phyloP scores from a whole-genome alignment of 2,888 invertebrate species.

The Ormyrus nitidulus region DNA sequence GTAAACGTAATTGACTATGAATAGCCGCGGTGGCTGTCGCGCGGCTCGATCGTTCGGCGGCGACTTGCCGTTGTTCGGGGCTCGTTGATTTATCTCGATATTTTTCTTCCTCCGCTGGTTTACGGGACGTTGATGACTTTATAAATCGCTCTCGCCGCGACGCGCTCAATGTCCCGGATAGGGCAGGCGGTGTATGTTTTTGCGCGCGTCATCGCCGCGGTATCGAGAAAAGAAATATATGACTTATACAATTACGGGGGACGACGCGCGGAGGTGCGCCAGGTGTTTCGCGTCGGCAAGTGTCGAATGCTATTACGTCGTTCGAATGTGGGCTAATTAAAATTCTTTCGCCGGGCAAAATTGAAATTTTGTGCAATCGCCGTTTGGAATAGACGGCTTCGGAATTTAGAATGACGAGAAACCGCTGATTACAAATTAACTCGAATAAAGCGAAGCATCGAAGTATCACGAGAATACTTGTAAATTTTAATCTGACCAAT shows the following conservation, averaged over 20 bases:
- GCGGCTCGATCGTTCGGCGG: background rate
- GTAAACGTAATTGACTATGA: constrained; percentile 53
- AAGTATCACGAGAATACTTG: background rate
- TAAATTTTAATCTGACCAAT: background rate
- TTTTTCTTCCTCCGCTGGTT: background rate
- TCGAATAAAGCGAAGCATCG: background rate
- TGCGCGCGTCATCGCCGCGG: background rate
- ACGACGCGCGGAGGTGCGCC: background rate
- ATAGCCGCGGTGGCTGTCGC: background rate
- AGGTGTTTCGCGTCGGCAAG: background rate
- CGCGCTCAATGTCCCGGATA: background rate
- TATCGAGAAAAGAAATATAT: background rate
- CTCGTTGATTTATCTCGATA: constrained; percentile 17
- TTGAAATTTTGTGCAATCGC: no score
- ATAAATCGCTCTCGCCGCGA: constrained; percentile 4
- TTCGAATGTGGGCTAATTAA: no score
- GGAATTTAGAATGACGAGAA: background rate
- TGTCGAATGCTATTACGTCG: no score
- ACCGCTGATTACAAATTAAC: background rate
- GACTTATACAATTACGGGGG: no score
- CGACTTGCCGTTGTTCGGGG: background rate
- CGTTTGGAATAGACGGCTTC: no score
- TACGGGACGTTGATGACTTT: constrained; percentile 18
- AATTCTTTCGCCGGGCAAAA: no score
- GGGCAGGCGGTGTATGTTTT: background rate